Percentiles rank a stretch among this genome's conserved stretches.
These are phyloP conservation scores for Cercopithecus petaurista DNA, from an alignment of 2,797 vertebrate genomes.

Conservation along the genomic window DNA sequence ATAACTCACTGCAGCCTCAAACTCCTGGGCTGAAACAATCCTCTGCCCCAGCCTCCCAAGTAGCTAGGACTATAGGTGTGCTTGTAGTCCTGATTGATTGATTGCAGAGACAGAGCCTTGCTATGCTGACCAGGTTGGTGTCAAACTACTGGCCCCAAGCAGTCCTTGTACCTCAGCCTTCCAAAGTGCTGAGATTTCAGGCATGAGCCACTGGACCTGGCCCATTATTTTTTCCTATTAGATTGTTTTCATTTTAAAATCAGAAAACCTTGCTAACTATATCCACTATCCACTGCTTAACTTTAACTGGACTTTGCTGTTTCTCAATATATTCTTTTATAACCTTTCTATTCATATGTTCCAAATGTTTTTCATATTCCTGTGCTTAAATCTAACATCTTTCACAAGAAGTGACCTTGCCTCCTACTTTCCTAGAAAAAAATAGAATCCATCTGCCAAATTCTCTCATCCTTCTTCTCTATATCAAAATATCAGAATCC, in stretches of 20 bases:
- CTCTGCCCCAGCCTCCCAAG: too few species aligned
- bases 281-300: not conserved
- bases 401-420: constrained; percentile 25
- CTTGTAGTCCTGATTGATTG: too few species aligned
- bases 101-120: too few species aligned
- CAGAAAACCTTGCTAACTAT: not conserved
- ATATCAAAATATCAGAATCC: constrained; percentile 14
- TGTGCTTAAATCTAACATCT: constrained; percentile 1
- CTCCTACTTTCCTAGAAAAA: constrained; percentile 39
- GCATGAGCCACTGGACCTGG: too few species aligned
- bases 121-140: too few species aligned
- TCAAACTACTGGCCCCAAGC: too few species aligned
- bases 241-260: constrained; percentile 46
- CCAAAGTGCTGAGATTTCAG: too few species aligned
- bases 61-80: too few species aligned
- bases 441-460: constrained; percentile 17
- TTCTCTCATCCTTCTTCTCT: not conserved
- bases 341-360: not conserved
- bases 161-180: too few species aligned
- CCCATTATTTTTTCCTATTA: not conserved
- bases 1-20: too few species aligned
- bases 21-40: too few species aligned
- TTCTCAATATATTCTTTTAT: constrained; percentile 27
- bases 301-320: not conserved
- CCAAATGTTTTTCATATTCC: constrained; percentile 37